A percentile compares a stretch with the other conserved stretches of the same genome.
Evolutionary conservation across 2,888 invertebrate genomes (phyloP).

Genomic region (Strigamia transsilvanica): DNA sequence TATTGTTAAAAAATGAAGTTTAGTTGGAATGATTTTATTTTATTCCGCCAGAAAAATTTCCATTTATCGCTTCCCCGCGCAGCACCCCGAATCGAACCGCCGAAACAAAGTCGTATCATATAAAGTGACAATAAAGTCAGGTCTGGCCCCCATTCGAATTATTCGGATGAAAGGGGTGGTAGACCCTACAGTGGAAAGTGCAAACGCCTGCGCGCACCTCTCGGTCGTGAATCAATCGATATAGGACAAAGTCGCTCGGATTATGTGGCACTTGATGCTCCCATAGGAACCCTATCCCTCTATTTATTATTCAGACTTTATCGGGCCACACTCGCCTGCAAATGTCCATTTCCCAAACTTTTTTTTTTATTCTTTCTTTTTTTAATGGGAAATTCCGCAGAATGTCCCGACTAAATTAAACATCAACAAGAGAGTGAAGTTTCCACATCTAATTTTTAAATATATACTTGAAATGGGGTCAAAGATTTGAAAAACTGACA

Average conservation of each 20-base stretch:
- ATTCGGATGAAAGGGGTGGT: conserved; percentile 36
- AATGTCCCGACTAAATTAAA: too few relatives aligned
- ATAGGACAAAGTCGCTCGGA: conserved; percentile 4
- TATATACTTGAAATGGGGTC: background rate
- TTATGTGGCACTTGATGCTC: conserved; percentile 45
- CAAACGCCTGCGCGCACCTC: background rate
- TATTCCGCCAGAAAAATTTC: background rate
- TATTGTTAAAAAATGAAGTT: too few relatives aligned
- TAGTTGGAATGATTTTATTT: too few relatives aligned
- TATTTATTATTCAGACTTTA: conserved; percentile 38
- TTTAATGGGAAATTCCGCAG: too few relatives aligned
- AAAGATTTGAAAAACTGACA: background rate
- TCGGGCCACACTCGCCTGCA: background rate
- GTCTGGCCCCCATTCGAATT: conserved; percentile 13
- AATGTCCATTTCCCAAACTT: background rate
- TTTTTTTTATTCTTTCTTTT: background rate
- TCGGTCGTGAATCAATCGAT: conserved; percentile 35
- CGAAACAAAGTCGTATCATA: background rate
- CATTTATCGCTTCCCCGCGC: background rate
- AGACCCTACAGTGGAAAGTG: background rate
- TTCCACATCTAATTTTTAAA: background rate
- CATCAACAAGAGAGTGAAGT: too few relatives aligned
- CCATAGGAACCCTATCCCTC: conserved; percentile 38
- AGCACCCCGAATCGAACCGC: background rate
- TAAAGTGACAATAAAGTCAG: background rate